Evolutionary conservation across 2,888 invertebrate genomes (phyloP).

Genomic region (Pachymerium ferrugineum): DNA sequence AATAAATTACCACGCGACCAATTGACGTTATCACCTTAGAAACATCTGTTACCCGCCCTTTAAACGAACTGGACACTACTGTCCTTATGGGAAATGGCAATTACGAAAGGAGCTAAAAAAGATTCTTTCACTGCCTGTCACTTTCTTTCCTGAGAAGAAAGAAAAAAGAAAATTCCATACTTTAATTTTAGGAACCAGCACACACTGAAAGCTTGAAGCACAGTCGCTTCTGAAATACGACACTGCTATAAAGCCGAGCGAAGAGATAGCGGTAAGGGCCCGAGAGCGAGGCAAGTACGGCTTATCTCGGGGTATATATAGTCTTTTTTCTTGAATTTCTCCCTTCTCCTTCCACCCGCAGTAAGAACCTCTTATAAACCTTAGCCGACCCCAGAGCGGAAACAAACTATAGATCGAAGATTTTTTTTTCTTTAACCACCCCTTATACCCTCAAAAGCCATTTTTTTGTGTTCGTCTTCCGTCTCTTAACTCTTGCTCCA

Average conservation of each 20-base stretch:
- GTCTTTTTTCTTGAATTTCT: neutral
- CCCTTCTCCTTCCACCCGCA: neutral
- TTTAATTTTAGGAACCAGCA: conserved; percentile 22
- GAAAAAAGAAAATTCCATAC: conserved; percentile 6
- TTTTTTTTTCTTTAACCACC: neutral
- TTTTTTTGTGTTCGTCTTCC: neutral
- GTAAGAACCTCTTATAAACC: conserved; percentile 27
- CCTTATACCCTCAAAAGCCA: neutral
- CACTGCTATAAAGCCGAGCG: conserved; percentile 24
- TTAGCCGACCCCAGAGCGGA: conserved; percentile 22
- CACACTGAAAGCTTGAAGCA: conserved; percentile 13
- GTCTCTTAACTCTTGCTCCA: conserved; percentile 20
- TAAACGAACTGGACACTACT: neutral
- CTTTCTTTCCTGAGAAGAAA: neutral
- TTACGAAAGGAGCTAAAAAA: conserved; percentile 9
- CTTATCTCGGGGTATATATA: conserved; percentile 25
- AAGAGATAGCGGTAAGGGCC: conserved; percentile 19
- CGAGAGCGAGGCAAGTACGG: conserved; percentile 22
- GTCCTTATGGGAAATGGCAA: neutral
- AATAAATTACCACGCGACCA: neutral
- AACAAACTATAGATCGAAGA: conserved; percentile 20
- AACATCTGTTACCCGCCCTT: too few species aligned
- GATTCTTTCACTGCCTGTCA: neutral
- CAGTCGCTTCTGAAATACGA: conserved; percentile 21
- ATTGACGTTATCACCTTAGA: neutral